Evolutionary conservation across 2,888 invertebrate species (phyloP).

Genomic region (Spodoptera exigua): DNA sequence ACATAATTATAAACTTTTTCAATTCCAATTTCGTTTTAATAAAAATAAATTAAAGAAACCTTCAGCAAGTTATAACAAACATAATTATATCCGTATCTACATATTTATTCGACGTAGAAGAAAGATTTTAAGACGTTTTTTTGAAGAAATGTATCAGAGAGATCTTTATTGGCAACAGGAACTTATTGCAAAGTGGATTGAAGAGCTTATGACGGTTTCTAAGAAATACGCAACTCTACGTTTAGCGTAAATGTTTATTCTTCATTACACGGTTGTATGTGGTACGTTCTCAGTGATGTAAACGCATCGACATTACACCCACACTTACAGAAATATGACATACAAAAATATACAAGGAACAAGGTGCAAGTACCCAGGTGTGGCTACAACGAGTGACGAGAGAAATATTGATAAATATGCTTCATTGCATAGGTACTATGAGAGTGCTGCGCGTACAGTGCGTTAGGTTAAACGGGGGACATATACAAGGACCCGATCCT

Average conservation of each 20-base stretch:
- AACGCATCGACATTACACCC: conserved; percentile 22
- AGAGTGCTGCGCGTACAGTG: not conserved
- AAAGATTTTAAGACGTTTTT: too few species aligned
- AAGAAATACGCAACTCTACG: conserved; percentile 40
- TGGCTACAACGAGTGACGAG: conserved; percentile 9
- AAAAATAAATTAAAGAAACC: too few species aligned
- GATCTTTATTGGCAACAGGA: conserved; percentile 21
- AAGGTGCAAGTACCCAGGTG: not conserved
- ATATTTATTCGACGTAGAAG: too few species aligned
- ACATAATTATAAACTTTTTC: too few species aligned
- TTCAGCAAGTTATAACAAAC: too few species aligned
- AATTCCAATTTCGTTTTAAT: too few species aligned
- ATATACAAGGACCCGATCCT: too few species aligned
- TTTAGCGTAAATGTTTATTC: conserved; percentile 47
- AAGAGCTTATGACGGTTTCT: conserved; percentile 32
- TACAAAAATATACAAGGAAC: conserved; percentile 15
- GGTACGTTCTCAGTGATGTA: conserved; percentile 13
- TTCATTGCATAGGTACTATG: not conserved
- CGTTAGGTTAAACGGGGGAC: too few species aligned
- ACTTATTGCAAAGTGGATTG: conserved; percentile 12
- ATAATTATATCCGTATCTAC: too few species aligned
- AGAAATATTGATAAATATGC: conserved; percentile 3
- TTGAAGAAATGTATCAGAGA: conserved; percentile 7
- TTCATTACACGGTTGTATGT: conserved; percentile 21
- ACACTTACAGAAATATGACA: conserved; percentile 28